Evolutionary conservation across 2,797 vertebrate species (phyloP).

Genomic region (Phoxinus dragarum): DNA sequence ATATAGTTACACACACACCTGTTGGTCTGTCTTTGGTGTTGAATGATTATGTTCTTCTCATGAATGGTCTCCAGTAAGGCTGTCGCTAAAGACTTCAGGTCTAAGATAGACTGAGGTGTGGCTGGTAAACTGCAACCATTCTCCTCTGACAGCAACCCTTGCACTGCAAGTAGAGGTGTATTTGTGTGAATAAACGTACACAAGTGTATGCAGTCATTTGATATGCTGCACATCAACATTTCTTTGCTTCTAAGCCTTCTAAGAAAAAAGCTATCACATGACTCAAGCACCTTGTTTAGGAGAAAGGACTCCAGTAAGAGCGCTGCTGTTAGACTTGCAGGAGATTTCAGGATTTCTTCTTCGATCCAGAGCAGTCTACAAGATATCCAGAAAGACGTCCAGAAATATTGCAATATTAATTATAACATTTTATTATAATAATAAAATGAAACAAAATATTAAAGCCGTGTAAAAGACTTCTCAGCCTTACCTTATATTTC

Average conservation of each 20-base stretch:
- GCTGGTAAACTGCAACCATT: constrained; percentile 85
- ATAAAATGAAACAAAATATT: not conserved
- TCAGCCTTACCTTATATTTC: constrained; percentile 84
- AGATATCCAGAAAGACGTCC: constrained; percentile 16
- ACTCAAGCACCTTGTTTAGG: constrained; percentile 83
- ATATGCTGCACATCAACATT: not conserved
- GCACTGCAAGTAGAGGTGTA: constrained; percentile 51
- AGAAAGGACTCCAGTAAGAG: constrained; percentile 84
- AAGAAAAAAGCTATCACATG: not conserved
- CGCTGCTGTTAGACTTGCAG: constrained; percentile 77
- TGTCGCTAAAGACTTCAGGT: constrained; percentile 87
- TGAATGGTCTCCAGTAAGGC: constrained; percentile 88
- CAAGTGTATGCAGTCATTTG: constrained; percentile 24
- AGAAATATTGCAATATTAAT: not conserved
- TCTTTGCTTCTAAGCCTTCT: not conserved
- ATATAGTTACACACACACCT: constrained; percentile 71
- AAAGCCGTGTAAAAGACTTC: not conserved
- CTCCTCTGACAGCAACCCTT: constrained; percentile 74
- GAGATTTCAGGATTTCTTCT: constrained; percentile 82
- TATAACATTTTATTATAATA: not conserved
- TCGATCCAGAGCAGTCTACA: constrained; percentile 84
- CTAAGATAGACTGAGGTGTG: constrained; percentile 85
- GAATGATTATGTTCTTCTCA: constrained; percentile 88
- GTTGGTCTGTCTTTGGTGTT: constrained; percentile 89
- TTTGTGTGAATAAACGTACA: constrained; percentile 10